Conservation (phyloP, 2,888 invertebrate species). For the Trisateles emortualis region DNA sequence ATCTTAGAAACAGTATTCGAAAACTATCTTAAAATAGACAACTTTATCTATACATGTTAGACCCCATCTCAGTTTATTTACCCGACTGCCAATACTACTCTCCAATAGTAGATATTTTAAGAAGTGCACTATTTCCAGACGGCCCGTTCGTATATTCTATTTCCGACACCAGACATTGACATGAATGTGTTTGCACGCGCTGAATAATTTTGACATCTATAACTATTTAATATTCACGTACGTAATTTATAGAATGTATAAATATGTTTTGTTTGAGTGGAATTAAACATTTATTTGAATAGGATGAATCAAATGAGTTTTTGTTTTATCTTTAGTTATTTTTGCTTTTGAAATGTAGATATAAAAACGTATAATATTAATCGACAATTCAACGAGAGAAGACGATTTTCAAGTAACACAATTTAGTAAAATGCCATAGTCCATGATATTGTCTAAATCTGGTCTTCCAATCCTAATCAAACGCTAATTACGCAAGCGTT, state of each 20-base stretch:
- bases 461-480: no score
- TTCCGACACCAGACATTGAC: constrained; percentile 48
- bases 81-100: constrained; percentile 21
- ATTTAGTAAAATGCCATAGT: no score
- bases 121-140: constrained; percentile 36
- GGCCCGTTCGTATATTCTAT: constrained; percentile 37
- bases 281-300: background rate
- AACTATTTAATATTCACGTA: constrained; percentile 31
- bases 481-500: no score
- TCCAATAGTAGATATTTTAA: constrained; percentile 29
- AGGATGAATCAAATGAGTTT: background rate
- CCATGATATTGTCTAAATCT: no score
- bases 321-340: no score
- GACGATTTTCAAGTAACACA: no score
- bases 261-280: background rate
- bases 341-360: no score
- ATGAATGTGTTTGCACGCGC: constrained; percentile 37
- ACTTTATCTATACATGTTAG: background rate
- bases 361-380: no score
- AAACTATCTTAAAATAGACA: background rate
- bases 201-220: constrained; percentile 42
- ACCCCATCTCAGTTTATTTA: constrained; percentile 7
- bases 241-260: constrained; percentile 2
- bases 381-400: no score
- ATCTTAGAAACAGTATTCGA: no score